Percentiles rank a stretch among this genome's conserved stretches.
phyloP scores from a whole-genome alignment of 2,797 vertebrate genomes.

The Poecilia gillii region DNA sequence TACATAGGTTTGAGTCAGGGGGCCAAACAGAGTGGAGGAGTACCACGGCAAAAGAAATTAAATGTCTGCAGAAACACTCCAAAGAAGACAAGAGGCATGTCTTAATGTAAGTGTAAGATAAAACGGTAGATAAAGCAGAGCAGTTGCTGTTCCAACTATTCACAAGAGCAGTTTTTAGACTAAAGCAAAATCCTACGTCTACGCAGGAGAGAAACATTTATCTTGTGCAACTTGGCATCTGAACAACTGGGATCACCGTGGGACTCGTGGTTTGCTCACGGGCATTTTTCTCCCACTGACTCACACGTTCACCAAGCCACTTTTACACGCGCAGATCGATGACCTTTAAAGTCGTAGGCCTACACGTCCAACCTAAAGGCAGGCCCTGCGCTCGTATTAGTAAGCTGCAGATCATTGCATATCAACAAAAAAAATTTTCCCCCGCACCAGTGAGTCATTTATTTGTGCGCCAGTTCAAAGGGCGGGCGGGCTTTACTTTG shows the following conservation, averaged over 20 bases:
- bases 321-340: conserved; percentile 23
- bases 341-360: conserved; percentile 6
- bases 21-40: conserved; percentile 31
- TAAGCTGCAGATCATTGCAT: not conserved
- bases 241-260: conserved; percentile 27
- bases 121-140: conserved; percentile 21
- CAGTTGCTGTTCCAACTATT: conserved; percentile 29
- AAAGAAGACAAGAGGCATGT: conserved; percentile 22
- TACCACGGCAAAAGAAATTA: conserved; percentile 12
- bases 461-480: conserved; percentile 13
- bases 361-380: conserved; percentile 8
- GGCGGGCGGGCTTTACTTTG: conserved; percentile 5
- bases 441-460: conserved; percentile 23
- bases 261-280: conserved; percentile 26
- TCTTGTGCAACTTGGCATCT: conserved; percentile 11
- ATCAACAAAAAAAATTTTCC: not conserved
- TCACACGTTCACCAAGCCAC: conserved; percentile 19
- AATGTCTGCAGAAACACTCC: conserved; percentile 8
- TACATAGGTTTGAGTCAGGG: conserved; percentile 44
- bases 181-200: conserved; percentile 26
- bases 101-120: conserved; percentile 4
- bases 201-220: conserved; percentile 22
- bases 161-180: conserved; percentile 35
- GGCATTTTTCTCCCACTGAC: conserved; percentile 20
- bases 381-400: not conserved